Base-by-base conservation (phyloP, 2,113 vertebrate genomes). In the Circaetus cinerascens region DNA sequence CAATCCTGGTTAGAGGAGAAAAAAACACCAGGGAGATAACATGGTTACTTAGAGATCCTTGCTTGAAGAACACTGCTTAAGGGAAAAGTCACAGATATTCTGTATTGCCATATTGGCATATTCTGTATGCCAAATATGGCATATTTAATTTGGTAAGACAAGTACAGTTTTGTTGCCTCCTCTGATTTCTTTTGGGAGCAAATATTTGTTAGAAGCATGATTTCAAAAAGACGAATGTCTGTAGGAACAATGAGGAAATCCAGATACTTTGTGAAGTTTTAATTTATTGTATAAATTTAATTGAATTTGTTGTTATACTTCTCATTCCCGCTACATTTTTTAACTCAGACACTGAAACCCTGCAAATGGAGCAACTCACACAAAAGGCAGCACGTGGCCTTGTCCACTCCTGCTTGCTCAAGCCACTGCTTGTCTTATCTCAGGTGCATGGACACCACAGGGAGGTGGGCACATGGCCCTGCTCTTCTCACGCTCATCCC, bases 371-470 rank as follows among this genome's bases (percentile, higher is more conserved):
- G 34, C 3, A 53, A 38, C 18, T 53, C 0, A 0, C 0, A 3
- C 32, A 6, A 9, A 7, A 0, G 2, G 51, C 32, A 73, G n/a
- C 0, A 0, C 16, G 14, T 10, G 8, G 25, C 21, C 23, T 87
- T 81, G 29, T 36, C 38, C 4, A 2, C 10, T 74, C 3, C 27
- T 45, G 16, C 26, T 87, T 66, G 34, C 36, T 81, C 12, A 43
- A 51, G 29, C 19, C 38, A 36, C 30, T 29, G 13, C 8, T 77
- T 32, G 26, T 36, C 36, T 74, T 36, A 20, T 18, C 27, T 73
- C 40, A 76, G 57, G 8, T 26, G 5, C 20, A 9, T 1, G 23
- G 53, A 30, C 43, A 69, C 7, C 26, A 51, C 30, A 66, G 26
- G 17, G 11, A 84, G 45, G 38, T 38, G 63, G 29, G 29, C 29